A percentile compares a stretch with the other conserved stretches of the same genome.
Evolutionary conservation across 2,113 vertebrate genomes (phyloP).

Genomic region (Ammospiza nelsoni): DNA sequence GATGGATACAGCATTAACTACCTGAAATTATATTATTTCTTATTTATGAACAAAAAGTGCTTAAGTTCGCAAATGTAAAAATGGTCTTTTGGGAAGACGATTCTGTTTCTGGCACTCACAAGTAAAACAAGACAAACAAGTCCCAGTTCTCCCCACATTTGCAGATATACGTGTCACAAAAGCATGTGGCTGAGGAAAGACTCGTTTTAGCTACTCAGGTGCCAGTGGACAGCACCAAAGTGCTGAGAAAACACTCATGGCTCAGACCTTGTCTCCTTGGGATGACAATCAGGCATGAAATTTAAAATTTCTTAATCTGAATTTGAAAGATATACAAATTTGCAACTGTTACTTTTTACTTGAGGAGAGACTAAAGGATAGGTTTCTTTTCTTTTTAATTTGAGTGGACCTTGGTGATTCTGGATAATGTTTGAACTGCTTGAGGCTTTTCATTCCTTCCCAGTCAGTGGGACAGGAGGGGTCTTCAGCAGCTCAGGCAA

Average conservation of each 20-base stretch:
- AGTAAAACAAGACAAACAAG: neutral
- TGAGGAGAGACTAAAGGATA: neutral
- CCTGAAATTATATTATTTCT: neutral
- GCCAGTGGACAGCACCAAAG: neutral
- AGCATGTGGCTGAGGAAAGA: neutral
- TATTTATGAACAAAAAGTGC: neutral
- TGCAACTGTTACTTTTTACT: neutral
- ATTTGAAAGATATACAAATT: neutral
- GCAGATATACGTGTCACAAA: neutral
- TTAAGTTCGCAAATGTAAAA: neutral
- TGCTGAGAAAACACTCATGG: neutral
- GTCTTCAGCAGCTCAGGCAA: neutral
- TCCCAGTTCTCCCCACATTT: neutral
- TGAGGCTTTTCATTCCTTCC: neutral
- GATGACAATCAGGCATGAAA: neutral
- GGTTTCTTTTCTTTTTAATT: neutral
- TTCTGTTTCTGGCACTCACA: neutral
- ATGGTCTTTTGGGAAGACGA: neutral
- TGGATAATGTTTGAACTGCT: neutral
- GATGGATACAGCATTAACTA: neutral
- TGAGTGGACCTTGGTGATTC: neutral
- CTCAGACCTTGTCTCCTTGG: neutral
- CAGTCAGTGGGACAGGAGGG: rapidly evolving
- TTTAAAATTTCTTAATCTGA: neutral
- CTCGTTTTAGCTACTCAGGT: neutral